Evolutionary conservation across 37 sponge, comb jelly and placozoan genomes (phyloP).

Genomic region (Bolinopsis microptera): DNA sequence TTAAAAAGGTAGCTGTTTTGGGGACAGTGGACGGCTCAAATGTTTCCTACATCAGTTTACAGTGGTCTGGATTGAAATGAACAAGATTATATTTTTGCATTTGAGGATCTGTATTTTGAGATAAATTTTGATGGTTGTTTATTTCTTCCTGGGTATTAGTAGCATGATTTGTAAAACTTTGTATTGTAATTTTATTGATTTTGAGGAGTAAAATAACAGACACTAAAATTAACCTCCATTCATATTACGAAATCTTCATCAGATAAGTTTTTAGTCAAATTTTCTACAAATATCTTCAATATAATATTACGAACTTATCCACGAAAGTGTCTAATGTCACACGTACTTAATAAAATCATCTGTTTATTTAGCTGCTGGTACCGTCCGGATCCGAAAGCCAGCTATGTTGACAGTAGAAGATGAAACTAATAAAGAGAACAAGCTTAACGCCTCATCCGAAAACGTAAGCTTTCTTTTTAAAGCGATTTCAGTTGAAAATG

Average conservation of each 20-base stretch:
- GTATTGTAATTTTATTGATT: neutral
- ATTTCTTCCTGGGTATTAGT: neutral
- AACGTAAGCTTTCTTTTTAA: neutral
- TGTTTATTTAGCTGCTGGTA: too few relatives aligned
- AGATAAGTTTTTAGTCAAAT: too few relatives aligned
- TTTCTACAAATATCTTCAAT: too few relatives aligned
- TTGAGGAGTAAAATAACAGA: neutral
- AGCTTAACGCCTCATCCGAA: neutral
- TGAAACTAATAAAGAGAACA: neutral
- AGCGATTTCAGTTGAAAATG: too few relatives aligned
- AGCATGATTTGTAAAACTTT: neutral
- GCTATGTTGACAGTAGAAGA: neutral
- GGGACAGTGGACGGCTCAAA: neutral
- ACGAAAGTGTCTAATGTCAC: too few relatives aligned
- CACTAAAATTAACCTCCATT: too few relatives aligned
- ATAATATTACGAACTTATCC: too few relatives aligned
- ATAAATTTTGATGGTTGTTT: neutral
- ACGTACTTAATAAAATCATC: too few relatives aligned
- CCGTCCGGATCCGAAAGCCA: too few relatives aligned
- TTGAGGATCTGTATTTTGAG: neutral
- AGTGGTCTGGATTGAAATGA: constrained; percentile 73
- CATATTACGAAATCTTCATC: too few relatives aligned
- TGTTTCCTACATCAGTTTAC: constrained; percentile 68
- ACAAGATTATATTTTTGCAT: too few relatives aligned
- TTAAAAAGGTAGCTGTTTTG: neutral